These are phyloP conservation scores for Mythimna impura DNA, from an alignment of 2,888 invertebrate species.

Conservation along the genomic window DNA sequence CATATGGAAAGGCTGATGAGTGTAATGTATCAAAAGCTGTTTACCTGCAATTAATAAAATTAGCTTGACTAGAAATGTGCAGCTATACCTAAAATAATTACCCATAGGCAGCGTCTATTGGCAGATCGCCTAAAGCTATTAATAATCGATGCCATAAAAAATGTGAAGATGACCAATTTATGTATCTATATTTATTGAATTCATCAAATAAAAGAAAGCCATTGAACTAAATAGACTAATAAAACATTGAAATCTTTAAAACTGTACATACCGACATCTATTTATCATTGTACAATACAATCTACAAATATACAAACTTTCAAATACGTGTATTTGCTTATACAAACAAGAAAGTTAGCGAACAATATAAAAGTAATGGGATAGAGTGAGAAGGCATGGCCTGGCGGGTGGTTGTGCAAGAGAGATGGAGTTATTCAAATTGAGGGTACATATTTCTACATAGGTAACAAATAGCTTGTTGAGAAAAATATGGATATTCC, in stretches of 20 bases:
- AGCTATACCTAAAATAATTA: neutral
- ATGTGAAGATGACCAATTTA: slow-evolving; percentile 9
- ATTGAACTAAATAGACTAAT: slow-evolving; percentile 55
- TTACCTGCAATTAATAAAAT: slow-evolving; percentile 8
- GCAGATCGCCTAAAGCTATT: neutral
- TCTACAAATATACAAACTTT: slow-evolving; percentile 90
- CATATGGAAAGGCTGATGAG: neutral
- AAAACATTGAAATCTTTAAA: slow-evolving; percentile 69
- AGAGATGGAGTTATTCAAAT: slow-evolving; percentile 88
- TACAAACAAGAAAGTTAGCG: slow-evolving; percentile 91
- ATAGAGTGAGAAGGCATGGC: slow-evolving; percentile 81
- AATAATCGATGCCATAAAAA: neutral
- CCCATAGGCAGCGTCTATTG: neutral
- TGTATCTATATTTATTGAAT: slow-evolving; percentile 8
- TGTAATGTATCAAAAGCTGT: neutral
- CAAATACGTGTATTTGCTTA: slow-evolving; percentile 90
- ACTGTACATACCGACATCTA: slow-evolving; percentile 71
- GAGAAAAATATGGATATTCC: slow-evolving; percentile 86
- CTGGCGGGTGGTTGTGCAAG: slow-evolving; percentile 72
- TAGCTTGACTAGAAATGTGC: neutral
- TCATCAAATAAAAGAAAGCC: slow-evolving; percentile 38
- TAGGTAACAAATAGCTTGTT: slow-evolving; percentile 90
- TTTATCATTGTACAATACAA: slow-evolving; percentile 86
- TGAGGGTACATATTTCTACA: slow-evolving; percentile 91
- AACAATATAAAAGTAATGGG: slow-evolving; percentile 91